Conservation (phyloP, 1,140 invertebrate species). For the Drosophila grimshawi region DNA sequence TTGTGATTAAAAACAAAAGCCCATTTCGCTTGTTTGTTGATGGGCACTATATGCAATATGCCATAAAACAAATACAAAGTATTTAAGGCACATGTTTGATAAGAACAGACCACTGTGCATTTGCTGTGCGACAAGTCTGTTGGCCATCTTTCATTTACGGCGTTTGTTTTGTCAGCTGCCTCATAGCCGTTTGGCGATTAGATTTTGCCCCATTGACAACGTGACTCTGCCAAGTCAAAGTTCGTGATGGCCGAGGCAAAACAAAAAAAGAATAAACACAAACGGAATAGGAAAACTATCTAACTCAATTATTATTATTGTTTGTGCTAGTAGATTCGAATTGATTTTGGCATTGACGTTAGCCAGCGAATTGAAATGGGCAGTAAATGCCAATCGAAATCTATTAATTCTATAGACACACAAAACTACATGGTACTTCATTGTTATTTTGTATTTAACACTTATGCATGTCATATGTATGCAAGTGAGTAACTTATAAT, state of each 20-base stretch:
- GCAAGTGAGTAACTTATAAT: neutral
- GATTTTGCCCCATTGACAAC: conserved; percentile 64
- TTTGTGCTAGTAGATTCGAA: conserved; percentile 37
- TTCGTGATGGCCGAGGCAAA: conserved; percentile 25
- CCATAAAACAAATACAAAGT: neutral
- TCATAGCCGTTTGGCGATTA: conserved; percentile 63
- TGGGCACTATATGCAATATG: neutral
- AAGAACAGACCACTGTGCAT: conserved; percentile 15
- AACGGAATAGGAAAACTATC: conserved; percentile 39
- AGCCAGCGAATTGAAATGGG: conserved; percentile 49
- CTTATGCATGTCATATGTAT: neutral
- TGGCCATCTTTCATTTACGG: conserved; percentile 72
- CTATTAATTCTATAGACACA: neutral
- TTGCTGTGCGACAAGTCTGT: conserved; percentile 55
- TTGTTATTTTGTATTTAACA: neutral
- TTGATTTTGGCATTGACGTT: conserved; percentile 46
- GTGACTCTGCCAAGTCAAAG: conserved; percentile 52
- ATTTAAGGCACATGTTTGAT: neutral
- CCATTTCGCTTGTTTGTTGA: neutral
- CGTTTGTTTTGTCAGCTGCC: conserved; percentile 75
- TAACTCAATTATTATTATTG: conserved; percentile 80
- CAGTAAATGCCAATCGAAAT: conserved; percentile 28
- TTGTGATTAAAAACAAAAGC: no score
- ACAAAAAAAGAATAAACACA: conserved; percentile 28
- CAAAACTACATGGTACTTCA: neutral